Evolutionary conservation across 2,797 vertebrate genomes (phyloP).

Genomic region (Paramormyrops hopkinsi): DNA sequence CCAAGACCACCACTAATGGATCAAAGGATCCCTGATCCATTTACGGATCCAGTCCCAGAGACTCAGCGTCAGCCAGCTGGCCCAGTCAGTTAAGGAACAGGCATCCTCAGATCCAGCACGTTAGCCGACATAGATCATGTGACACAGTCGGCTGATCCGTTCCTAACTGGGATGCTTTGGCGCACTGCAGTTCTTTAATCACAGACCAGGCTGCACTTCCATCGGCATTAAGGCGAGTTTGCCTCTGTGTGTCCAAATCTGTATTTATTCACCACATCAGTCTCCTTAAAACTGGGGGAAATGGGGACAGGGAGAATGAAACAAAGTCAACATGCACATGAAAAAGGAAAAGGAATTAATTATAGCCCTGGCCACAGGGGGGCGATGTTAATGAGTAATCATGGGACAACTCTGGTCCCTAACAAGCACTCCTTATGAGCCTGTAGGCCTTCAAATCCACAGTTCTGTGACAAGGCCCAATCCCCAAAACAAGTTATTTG

Average conservation of each 20-base stretch:
- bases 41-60: neutral
- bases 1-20: neutral
- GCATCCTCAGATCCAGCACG: neutral
- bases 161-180: neutral
- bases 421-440: neutral
- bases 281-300: neutral
- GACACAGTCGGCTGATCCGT: neutral
- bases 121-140: neutral
- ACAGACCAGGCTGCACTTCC: neutral
- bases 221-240: neutral
- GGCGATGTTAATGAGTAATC: constrained; percentile 2
- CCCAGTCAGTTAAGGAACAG: neutral
- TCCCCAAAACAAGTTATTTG: neutral
- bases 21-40: neutral
- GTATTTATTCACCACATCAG: neutral
- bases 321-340: neutral
- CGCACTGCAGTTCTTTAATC: neutral
- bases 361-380: neutral
- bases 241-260: neutral
- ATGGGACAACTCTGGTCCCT: neutral
- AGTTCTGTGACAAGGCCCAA: neutral
- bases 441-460: neutral
- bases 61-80: neutral
- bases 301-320: neutral
- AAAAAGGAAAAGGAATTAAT: neutral